A percentile compares a stretch with the other conserved stretches of the same genome.
Evolutionary conservation across 2,888 invertebrate species (phyloP).

Genomic region (Autographa pulchrina): DNA sequence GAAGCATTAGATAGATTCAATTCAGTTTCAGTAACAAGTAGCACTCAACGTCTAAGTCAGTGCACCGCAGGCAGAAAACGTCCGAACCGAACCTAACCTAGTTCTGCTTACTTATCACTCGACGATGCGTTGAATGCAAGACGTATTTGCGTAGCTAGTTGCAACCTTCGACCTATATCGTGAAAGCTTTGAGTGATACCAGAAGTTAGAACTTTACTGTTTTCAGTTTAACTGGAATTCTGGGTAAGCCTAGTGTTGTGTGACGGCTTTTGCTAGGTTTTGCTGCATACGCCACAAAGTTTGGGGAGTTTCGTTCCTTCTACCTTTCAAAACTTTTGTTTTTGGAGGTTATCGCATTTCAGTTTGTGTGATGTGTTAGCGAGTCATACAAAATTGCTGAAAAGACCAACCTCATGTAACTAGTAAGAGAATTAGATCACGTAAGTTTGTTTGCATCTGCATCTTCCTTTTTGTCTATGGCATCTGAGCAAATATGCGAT

Average conservation of each 20-base stretch:
- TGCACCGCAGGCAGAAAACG: not conserved
- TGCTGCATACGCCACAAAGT: not conserved
- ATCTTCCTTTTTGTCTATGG: too few relatives aligned
- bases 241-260: not conserved
- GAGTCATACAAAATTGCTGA: not conserved
- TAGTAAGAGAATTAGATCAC: too few relatives aligned
- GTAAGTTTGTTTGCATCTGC: too few relatives aligned
- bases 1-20: not conserved
- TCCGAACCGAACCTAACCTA: not conserved
- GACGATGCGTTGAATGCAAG: constrained; percentile 5
- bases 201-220: not conserved
- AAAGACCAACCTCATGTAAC: not conserved
- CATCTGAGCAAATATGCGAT: too few relatives aligned
- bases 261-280: not conserved
- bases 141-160: constrained; percentile 4
- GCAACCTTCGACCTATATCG: constrained; percentile 1
- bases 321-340: not conserved
- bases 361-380: not conserved
- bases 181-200: constrained; percentile 3
- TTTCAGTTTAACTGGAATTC: not conserved
- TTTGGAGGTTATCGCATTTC: not conserved
- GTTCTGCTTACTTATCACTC: constrained; percentile 1
- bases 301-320: not conserved
- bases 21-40: not conserved
- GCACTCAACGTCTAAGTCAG: not conserved